phyloP scores from a whole-genome alignment of 1,140 invertebrate genomes.

The Drosophila virilis region DNA sequence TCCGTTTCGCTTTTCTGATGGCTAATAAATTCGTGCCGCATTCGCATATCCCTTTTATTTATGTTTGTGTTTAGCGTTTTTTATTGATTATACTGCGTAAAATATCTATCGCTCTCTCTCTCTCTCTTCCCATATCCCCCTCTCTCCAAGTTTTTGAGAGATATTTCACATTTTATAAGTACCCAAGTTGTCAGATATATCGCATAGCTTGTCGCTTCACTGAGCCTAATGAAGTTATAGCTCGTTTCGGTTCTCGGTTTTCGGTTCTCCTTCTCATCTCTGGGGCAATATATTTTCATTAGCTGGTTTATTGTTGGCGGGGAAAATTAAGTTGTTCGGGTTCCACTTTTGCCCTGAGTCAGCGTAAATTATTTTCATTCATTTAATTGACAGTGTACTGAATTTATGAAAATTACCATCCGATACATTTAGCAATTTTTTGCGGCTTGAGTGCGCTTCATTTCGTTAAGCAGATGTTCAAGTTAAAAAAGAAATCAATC shows the following conservation, averaged over 20 bases:
- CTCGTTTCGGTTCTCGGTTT: conserved; percentile 32
- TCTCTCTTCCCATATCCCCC: not conserved
- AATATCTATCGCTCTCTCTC: conserved; percentile 15
- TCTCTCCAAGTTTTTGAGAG: conserved; percentile 29
- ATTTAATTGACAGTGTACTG: conserved; percentile 68
- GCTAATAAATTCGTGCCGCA: conserved; percentile 61
- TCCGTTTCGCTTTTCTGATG: conserved; percentile 51
- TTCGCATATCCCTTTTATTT: conserved; percentile 67
- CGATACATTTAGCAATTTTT: conserved; percentile 42
- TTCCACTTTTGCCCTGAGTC: conserved; percentile 46
- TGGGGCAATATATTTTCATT: conserved; percentile 75
- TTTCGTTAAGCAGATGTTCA: conserved; percentile 57
- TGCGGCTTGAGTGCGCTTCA: conserved; percentile 47
- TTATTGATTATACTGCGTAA: conserved; percentile 68
- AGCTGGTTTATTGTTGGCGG: conserved; percentile 14
- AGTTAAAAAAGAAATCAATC: conserved; percentile 28
- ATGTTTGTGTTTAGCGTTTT: conserved; percentile 67
- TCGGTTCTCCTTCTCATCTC: not conserved
- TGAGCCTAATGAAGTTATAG: conserved; percentile 72
- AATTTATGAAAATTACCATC: conserved; percentile 55
- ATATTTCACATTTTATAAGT: conserved; percentile 57
- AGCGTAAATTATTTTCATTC: conserved; percentile 73
- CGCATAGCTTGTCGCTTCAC: conserved; percentile 56
- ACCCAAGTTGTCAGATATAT: conserved; percentile 59
- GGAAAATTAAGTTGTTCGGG: conserved; percentile 40